A percentile compares a stretch with the other conserved stretches of the same genome.
Conservation (phyloP, 35 echinoderm and acorn worm species). For the Diadema setosum region DNA sequence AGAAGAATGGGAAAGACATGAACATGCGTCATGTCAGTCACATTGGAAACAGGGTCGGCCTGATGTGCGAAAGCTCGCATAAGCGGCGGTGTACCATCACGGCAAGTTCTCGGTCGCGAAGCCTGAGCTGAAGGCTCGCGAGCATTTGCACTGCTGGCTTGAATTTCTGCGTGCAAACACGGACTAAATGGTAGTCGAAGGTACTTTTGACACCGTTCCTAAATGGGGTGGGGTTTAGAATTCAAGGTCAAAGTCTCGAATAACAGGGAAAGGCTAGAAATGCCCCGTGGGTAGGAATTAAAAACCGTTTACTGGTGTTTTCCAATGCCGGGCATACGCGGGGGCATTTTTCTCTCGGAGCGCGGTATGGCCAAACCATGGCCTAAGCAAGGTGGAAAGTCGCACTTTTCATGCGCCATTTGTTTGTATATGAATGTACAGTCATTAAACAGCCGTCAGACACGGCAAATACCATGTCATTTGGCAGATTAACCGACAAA, state of each 20-base stretch:
- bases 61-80: no score
- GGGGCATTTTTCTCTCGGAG: no score
- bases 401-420: not conserved
- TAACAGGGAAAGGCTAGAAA: not conserved
- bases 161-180: not conserved
- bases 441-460: conserved; percentile 4
- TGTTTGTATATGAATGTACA: not conserved
- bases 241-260: conserved; percentile 6
- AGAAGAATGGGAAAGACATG: no score
- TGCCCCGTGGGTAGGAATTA: not conserved
- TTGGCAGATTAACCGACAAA: not conserved
- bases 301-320: not conserved
- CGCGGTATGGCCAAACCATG: no score
- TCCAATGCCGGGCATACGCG: not conserved
- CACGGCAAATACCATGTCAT: not conserved
- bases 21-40: no score
- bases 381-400: no score
- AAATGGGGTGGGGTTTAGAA: not conserved
- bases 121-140: not conserved
- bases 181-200: not conserved
- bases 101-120: no score
- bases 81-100: no score
- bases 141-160: not conserved
- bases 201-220: not conserved
- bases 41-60: no score